These are phyloP conservation scores for Nasonia giraulti DNA, from an alignment of 1,140 invertebrate species.

Conservation along the genomic window DNA sequence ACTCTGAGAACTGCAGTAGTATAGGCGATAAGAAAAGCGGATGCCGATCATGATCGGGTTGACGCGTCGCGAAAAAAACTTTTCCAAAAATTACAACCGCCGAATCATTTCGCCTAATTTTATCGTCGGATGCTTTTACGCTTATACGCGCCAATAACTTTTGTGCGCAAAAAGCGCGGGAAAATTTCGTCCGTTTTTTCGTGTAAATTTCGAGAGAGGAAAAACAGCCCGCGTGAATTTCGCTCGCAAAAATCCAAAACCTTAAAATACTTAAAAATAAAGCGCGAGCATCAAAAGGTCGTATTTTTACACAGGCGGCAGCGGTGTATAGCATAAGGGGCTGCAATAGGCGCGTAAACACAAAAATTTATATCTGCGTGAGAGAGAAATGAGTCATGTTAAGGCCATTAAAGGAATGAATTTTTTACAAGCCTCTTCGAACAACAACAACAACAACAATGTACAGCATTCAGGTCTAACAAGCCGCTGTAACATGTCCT, in stretches of 20 bases:
- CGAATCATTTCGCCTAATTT: too few species aligned
- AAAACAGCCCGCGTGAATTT: not conserved
- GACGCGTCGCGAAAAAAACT: slow-evolving; percentile 23
- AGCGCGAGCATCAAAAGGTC: slow-evolving; percentile 16
- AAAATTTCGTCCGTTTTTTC: not conserved
- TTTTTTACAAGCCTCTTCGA: slow-evolving; percentile 30
- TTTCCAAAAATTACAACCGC: not conserved
- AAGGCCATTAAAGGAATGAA: slow-evolving; percentile 36
- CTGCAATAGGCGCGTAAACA: not conserved
- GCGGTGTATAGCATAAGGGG: too few species aligned
- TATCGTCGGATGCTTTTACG: not conserved
- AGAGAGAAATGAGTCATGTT: slow-evolving; percentile 41
- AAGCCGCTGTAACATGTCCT: slow-evolving; percentile 34
- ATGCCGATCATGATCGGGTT: slow-evolving; percentile 8
- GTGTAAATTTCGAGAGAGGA: not conserved
- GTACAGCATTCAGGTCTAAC: slow-evolving; percentile 24
- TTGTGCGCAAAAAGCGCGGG: not conserved
- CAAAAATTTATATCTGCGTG: slow-evolving; percentile 38
- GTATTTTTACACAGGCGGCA: slow-evolving; percentile 19
- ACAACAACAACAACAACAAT: slow-evolving; percentile 27
- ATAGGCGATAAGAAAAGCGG: too few species aligned
- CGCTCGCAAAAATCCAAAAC: not conserved
- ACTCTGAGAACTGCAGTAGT: too few species aligned
- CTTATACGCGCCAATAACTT: not conserved
- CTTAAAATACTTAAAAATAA: slow-evolving; percentile 23